These are phyloP conservation scores for Drosophila histrio DNA, from an alignment of 2,888 invertebrate species.

Conservation along the genomic window DNA sequence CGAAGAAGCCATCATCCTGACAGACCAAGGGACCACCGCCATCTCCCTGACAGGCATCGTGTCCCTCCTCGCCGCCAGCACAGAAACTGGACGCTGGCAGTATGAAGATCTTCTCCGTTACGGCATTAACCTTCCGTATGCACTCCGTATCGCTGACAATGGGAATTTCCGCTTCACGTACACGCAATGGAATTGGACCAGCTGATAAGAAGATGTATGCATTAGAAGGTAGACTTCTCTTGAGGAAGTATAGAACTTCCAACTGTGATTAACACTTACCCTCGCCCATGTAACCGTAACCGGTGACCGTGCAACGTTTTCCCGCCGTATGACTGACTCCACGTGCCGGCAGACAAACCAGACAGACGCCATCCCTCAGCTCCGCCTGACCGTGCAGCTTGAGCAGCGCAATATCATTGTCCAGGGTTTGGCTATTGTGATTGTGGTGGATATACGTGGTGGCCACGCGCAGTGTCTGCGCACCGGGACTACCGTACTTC, in stretches of 20 bases:
- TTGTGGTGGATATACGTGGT: slow-evolving; percentile 98
- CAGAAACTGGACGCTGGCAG: slow-evolving; percentile 97
- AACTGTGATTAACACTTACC: slow-evolving; percentile 85
- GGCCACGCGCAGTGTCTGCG: slow-evolving; percentile 94
- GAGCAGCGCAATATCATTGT: slow-evolving; percentile 96
- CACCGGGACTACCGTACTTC: slow-evolving; percentile 95
- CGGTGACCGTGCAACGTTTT: slow-evolving; percentile 95
- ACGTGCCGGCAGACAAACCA: slow-evolving; percentile 93
- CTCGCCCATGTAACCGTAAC: slow-evolving; percentile 98
- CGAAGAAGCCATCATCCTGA: slow-evolving; percentile 96
- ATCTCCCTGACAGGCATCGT: slow-evolving; percentile 98
- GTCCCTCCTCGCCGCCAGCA: slow-evolving; percentile 96
- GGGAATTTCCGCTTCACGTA: slow-evolving; percentile 95
- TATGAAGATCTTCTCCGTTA: slow-evolving; percentile 97
- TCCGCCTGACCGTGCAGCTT: slow-evolving; percentile 95
- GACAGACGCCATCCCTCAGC: slow-evolving; percentile 90
- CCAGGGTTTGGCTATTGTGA: slow-evolving; percentile 96
- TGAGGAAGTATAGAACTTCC: not conserved
- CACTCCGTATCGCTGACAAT: slow-evolving; percentile 97
- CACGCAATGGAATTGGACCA: slow-evolving; percentile 94
- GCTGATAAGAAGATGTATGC: slow-evolving; percentile 85
- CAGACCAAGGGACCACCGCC: slow-evolving; percentile 97
- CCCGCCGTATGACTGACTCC: slow-evolving; percentile 95
- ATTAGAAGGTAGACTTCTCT: accelerated
- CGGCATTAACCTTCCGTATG: slow-evolving; percentile 95